Evolutionary conservation across 1,140 invertebrate species (phyloP), one percentile per base, ranked within the genome.

Genomic region (Bombyx mandarina): DNA sequence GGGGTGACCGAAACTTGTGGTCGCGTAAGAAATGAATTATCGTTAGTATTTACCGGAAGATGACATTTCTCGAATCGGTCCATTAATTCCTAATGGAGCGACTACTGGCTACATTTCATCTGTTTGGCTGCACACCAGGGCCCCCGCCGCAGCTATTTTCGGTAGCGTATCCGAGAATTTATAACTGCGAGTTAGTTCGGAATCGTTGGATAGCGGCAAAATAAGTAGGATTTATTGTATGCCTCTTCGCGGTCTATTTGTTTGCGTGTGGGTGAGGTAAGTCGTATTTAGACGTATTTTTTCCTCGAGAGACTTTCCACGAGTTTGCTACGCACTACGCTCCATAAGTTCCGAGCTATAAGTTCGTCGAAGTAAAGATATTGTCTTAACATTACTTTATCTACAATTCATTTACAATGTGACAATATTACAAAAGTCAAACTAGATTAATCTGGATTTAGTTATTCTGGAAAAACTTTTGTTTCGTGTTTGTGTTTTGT

Each of bases 41-140:
- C 61, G 63, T 54, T 63, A 67, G 68, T 79, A 82, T 82, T 84
- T 78, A 81, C 77, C 73, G 73, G 74, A 81, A 79, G 75, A 81
- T 78, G 78, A 77, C 79, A 82, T 82, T 82, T 77, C 79, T 82
- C 60, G 77, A 77, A 85, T 81, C 77, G 79, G 75, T 67, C 79
- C 81, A 82, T 85, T 85, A 80, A 85, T 81, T 82, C 77, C 72
- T 81, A 81, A 85, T 81, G 77, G 79, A 79, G 71, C 78, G 73
- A 67, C 75, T 72, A 70, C 73, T 58, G 63, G 74, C 73, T 69
- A 82, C 79, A 82, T 82, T 76, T 85, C 82, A 85, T 85, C 79
- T 79, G 71, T 79, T 81, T 82, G 78, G 77, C 79, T 77, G 73
- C 71, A 72, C 70, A 82, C 77, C 78, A 82, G 79, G 12, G 62